phyloP scores from a whole-genome alignment of 2,888 invertebrate genomes.

The Dendrolimus pini region DNA sequence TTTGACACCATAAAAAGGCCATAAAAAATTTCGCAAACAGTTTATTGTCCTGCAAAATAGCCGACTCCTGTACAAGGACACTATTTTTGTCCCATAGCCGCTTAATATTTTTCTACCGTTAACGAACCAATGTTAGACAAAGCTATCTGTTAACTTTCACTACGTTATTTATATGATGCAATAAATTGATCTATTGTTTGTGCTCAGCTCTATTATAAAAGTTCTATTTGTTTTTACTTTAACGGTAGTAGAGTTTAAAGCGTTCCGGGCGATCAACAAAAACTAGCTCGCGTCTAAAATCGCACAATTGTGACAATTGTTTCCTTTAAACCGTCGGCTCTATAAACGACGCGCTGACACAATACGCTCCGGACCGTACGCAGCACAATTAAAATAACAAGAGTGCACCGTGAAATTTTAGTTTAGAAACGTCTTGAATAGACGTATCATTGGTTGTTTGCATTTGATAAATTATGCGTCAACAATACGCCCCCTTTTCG shows the following conservation, averaged over 20 bases:
- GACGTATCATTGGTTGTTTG: constrained; percentile 59
- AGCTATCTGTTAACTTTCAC: constrained; percentile 57
- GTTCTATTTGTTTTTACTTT: constrained; percentile 56
- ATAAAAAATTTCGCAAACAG: constrained; percentile 53
- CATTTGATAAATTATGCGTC: constrained; percentile 54
- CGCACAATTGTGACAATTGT: constrained; percentile 46
- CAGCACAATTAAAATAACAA: constrained; percentile 52
- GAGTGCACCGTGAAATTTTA: constrained; percentile 58
- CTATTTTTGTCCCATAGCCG: constrained; percentile 36
- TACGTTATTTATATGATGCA: constrained; percentile 62
- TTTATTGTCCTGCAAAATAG: constrained; percentile 49
- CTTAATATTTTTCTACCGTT: constrained; percentile 58
- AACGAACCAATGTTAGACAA: constrained; percentile 45
- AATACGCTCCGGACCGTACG: constrained; percentile 36
- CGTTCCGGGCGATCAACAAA: constrained; percentile 58
- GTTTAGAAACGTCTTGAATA: constrained; percentile 49
- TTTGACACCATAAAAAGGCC: constrained; percentile 28
- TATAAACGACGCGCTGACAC: constrained; percentile 38
- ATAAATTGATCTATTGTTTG: constrained; percentile 56
- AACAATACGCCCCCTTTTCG: constrained; percentile 63
- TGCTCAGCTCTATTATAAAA: constrained; percentile 33
- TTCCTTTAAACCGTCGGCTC: constrained; percentile 33
- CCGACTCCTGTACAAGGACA: constrained; percentile 54
- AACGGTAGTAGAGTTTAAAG: constrained; percentile 56
- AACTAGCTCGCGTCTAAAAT: constrained; percentile 52